Evolutionary conservation across 1,140 invertebrate genomes (phyloP), one percentile per base, ranked within the genome.

Genomic region (Eurosta solidaginis): DNA sequence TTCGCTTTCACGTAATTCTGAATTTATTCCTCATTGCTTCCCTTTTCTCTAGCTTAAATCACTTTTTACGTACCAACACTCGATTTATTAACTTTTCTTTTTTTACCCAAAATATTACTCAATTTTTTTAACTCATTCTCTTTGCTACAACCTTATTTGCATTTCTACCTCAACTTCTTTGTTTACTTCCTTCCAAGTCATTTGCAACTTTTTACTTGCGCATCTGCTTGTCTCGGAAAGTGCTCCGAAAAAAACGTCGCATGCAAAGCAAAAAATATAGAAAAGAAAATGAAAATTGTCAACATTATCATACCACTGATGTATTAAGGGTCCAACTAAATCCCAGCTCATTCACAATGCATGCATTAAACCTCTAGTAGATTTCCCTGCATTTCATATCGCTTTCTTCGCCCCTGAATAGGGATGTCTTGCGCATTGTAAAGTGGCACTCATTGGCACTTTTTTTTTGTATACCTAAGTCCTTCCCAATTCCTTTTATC

Each of bases 401-500:
- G n/a, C 22, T 47, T 74, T 47, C 36, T 27, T 45, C 2, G 6
- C 17, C 5, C 44, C 9, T 1, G 17, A 45, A 9, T 45, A 7
- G 17, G 17, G 44, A 9, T 74, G 40, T 74, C 42, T 74, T 45
- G 44, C 42, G 4, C 36, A 14, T 74, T 36, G 14, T 68, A 33
- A 68, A 68, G 59, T 68, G 59, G 36, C 59, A 68, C 59, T 68
- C 59, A 68, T 68, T 68, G 33, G 59, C 59, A 68, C 59, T 68
- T 68, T 68, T 68, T 68, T n/a, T n/a, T n/a, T n/a, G n/a, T 17
- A 45, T 17, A 9, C 17, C 17, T 74, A 74, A 74, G 73, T 47
- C 42, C 17, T 47, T 74, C 44, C 17, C 25, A 74, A 74, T 74
- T 74, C 73, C 73, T 74, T 74, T 74, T 74, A 74, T 74, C 73